Evolutionary conservation across 1,140 invertebrate genomes (phyloP).

Genomic region (Bombus polaris): DNA sequence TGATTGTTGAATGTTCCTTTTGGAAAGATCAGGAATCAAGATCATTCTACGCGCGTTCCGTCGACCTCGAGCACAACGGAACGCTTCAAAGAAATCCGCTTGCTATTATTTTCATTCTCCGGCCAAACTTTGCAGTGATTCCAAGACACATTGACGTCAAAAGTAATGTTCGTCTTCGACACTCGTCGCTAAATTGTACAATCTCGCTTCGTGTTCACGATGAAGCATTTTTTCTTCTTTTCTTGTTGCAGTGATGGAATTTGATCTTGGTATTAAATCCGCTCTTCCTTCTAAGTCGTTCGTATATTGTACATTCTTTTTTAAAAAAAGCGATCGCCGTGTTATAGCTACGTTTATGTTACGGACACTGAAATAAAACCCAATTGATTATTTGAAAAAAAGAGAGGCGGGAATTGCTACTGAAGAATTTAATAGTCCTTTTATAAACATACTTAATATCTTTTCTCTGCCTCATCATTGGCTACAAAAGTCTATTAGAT

Average conservation of each 20-base stretch:
- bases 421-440: slow-evolving; percentile 33
- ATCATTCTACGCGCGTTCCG: slow-evolving; percentile 56
- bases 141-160: neutral
- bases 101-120: slow-evolving; percentile 57
- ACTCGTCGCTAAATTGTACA: neutral
- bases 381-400: neutral
- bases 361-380: slow-evolving; percentile 13
- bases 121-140: slow-evolving; percentile 3
- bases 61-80: neutral
- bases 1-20: slow-evolving; percentile 38
- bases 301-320: neutral
- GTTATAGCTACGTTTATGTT: neutral
- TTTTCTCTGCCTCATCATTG: neutral
- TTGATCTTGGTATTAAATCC: neutral
- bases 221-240: too few species aligned
- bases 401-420: neutral
- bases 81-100: slow-evolving; percentile 53
- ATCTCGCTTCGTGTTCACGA: neutral
- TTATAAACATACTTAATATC: slow-evolving; percentile 21
- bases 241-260: too few species aligned
- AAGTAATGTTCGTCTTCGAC: neutral
- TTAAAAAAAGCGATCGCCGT: neutral
- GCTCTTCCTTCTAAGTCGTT: neutral
- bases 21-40: slow-evolving; percentile 61
- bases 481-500: neutral